Percentiles rank a stretch among this genome's conserved stretches.
These are phyloP conservation scores for Sandelia bainsii DNA, from an alignment of 2,797 vertebrate species.

Conservation along the genomic window DNA sequence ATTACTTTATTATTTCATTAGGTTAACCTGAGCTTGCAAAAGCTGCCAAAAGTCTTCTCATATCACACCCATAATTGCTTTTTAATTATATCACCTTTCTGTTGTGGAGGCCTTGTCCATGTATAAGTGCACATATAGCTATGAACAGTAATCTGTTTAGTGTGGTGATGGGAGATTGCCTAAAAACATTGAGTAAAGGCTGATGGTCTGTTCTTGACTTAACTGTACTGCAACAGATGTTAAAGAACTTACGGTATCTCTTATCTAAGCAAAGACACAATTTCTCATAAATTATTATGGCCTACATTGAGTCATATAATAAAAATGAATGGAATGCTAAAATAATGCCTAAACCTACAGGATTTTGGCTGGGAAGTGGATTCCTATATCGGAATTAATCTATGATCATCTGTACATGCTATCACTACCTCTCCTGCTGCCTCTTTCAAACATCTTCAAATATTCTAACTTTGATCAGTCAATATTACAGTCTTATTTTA, in stretches of 20 bases:
- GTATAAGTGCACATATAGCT: neutral
- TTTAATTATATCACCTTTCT: constrained; percentile 6
- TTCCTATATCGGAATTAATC: too few species aligned
- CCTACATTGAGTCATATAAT: neutral
- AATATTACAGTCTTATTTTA: neutral
- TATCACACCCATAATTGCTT: neutral
- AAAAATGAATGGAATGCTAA: neutral
- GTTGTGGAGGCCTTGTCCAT: neutral
- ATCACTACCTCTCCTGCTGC: neutral
- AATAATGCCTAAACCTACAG: too few species aligned
- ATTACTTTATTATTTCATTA: constrained; percentile 38
- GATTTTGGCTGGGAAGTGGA: too few species aligned
- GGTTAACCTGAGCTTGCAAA: constrained; percentile 24
- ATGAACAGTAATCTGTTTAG: neutral
- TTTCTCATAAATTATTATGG: neutral
- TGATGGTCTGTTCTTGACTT: neutral
- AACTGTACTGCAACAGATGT: neutral
- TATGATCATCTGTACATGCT: too few species aligned
- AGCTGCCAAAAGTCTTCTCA: constrained; percentile 22
- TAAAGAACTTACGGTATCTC: neutral
- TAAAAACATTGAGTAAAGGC: neutral
- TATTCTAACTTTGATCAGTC: neutral
- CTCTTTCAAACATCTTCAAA: neutral
- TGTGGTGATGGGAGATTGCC: neutral
- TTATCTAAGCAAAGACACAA: neutral